Evolutionary conservation across 1,140 invertebrate genomes (phyloP), one percentile per base, ranked within the genome.

Genomic region (Drosophila nasuta): DNA sequence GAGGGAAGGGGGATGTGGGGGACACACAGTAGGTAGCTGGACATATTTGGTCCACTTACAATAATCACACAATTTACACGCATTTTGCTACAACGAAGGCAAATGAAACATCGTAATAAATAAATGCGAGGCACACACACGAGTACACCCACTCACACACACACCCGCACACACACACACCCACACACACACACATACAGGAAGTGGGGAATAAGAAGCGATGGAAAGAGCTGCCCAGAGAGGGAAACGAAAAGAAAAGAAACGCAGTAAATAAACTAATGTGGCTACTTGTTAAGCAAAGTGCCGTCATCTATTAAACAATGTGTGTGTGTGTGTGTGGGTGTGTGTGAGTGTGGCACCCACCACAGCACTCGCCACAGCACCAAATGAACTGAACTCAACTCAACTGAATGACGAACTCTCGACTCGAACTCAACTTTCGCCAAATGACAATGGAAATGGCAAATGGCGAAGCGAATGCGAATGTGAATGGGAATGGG

Each of bases 31-130:
- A 15, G 46, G 5, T 2, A 35, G 5, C 49, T 45, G 38, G 54
- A 68, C 70, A 62, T 74, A 74, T 74, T 74, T 69, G 67, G 65
- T 57, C 77, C 83, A 87, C 80, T 87, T 82, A 88, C 80, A 82
- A 82, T 87, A 87, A 87, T 87, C 83, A 88, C 83, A 87, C 83
- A 83, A 87, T 87, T 87, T 87, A 87, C 83, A 87, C 83, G 83
- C 83, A 82, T 82, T 87, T 79, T 82, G 66, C n/a, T 33, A 49
- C 13, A 5, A 11, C 20, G 6, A 52, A 48, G 52, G 51, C 41
- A 79, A 77, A 82, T 77, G 68, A 66, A 75, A 78, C 62, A 68
- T 79, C 63, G 78, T 79, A 70, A 86, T 88, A 70, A 63, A 88
- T 87, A 88, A 88, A 87, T 87, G 76, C 79, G 60, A 69, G 60